Base-by-base conservation (phyloP, 92 coral and sea anemone species). In the Porites rus region DNA sequence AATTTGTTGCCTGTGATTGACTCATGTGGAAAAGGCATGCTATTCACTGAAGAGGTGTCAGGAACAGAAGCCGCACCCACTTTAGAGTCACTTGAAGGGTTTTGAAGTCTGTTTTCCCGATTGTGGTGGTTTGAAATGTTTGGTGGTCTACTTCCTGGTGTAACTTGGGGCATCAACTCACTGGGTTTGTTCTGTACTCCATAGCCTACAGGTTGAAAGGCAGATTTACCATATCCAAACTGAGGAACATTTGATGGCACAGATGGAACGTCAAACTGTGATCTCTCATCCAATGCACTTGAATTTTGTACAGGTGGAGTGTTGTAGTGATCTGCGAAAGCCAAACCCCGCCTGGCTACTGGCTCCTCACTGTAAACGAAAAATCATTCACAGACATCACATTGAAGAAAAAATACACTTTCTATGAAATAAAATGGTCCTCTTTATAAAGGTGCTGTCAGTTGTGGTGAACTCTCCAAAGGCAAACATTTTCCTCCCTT, bases 291-390 rank as follows among this genome's bases (percentile, higher is more conserved):
- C 21, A 16, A 19, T 10, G 4, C 16, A 82, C 52, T 54, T 56
- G 69, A 60, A 61, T 43, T 65, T 38, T 83, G 59, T 10, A 50
- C 8, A 18, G 69, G 51, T 7, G 65, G n/a, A n/a, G 69, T 12
- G 10, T 58, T 43, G 19, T 11, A 52, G 6, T 19, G 86, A 82
- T 60, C 59, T 65, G 60, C 63, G 20, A 91, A 91, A 9, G 86
- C 63, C 28, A 91, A 87, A 4, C 92, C 94, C 84, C 94, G 81
- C 25, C 94, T 52, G 3, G 94, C 94, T 11, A 79, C 18, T 18
- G 77, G 84, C 54, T 70, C 88, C 62, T 38, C 51, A 59, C 94
- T 91, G 61, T 3, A 62, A 85, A 38, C 20, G 17, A 1, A 20
- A 82, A 65, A 58, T 22, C 2, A 56, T 56, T 56, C 11, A 10